phyloP scores from a whole-genome alignment of 1,140 invertebrate species.

The Danaus plexippus region DNA sequence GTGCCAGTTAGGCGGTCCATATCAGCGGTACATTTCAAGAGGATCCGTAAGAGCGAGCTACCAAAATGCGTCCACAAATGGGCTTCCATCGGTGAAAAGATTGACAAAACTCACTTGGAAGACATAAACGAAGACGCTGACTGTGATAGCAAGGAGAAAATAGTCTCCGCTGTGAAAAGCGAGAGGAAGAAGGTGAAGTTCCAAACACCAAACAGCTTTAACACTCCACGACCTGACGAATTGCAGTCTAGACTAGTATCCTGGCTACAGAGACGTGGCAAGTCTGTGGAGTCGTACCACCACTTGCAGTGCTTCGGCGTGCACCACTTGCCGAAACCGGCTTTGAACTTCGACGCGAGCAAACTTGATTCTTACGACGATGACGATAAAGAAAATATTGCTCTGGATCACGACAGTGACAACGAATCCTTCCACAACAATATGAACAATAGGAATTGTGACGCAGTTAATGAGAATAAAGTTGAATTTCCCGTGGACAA shows the following conservation, averaged over 20 bases:
- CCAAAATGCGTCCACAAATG: conserved; percentile 60
- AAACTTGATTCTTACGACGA: conserved; percentile 42
- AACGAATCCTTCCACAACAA: conserved; percentile 58
- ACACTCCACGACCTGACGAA: conserved; percentile 57
- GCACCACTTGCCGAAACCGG: conserved; percentile 35
- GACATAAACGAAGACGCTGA: conserved; percentile 51
- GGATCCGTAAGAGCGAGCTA: conserved; percentile 48
- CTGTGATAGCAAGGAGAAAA: conserved; percentile 35
- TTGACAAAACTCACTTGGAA: conserved; percentile 45
- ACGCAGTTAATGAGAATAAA: conserved; percentile 12
- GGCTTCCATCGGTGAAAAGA: conserved; percentile 57
- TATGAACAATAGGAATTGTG: conserved; percentile 37
- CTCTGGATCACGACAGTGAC: conserved; percentile 56
- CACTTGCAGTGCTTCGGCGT: conserved; percentile 72
- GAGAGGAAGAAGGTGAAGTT: conserved; percentile 65
- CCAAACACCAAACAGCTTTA: conserved; percentile 50
- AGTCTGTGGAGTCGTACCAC: conserved; percentile 64
- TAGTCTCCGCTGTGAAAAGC: conserved; percentile 57
- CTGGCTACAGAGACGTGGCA: conserved; percentile 69
- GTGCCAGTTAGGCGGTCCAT: conserved; percentile 53
- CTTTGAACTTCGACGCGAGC: conserved; percentile 21
- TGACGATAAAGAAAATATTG: conserved; percentile 73
- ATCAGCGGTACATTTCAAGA: conserved; percentile 66
- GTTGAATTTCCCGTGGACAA: conserved; percentile 26
- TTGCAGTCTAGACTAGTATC: conserved; percentile 58